A percentile compares a stretch with the other conserved stretches of the same genome.
Evolutionary conservation across 92 coral and sea anemone genomes (phyloP).

Genomic region (Actinernus sp.): DNA sequence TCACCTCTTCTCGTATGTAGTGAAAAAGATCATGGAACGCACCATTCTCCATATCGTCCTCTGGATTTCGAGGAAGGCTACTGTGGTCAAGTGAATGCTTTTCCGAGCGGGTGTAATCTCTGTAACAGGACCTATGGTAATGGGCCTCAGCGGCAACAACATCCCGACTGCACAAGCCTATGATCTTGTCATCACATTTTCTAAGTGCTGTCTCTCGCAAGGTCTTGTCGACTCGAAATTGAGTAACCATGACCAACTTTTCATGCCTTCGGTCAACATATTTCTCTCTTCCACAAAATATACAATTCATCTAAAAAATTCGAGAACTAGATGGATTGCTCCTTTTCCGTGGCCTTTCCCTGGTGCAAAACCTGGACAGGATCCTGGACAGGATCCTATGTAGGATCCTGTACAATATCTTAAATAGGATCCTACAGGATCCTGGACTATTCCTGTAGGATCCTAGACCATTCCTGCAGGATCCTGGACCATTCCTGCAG

Average conservation of each 20-base stretch:
- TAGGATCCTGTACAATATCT: too few species aligned
- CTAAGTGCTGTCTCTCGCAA: constrained; percentile 22
- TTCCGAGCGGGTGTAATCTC: constrained; percentile 26
- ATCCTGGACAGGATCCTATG: too few species aligned
- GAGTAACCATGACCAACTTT: constrained; percentile 18
- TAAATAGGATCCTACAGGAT: too few species aligned
- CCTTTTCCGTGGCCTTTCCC: too few species aligned
- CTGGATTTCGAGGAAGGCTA: background rate
- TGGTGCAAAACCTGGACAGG: too few species aligned
- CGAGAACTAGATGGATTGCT: constrained; percentile 4
- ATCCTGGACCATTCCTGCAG: too few species aligned
- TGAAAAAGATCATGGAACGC: constrained; percentile 16
- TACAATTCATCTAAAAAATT: background rate
- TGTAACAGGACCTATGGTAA: too few species aligned
- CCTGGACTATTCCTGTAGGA: too few species aligned
- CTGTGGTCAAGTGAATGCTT: background rate
- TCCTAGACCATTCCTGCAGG: too few species aligned
- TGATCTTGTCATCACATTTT: constrained; percentile 41
- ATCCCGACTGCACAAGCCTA: constrained; percentile 38
- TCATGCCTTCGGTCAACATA: background rate
- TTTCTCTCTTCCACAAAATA: constrained; percentile 6
- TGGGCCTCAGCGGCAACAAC: constrained; percentile 56
- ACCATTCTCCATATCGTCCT: background rate
- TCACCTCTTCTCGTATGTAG: constrained; percentile 10
- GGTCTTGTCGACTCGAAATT: constrained; percentile 41